Conservation (phyloP, 1,140 invertebrate genomes). For the Thalassaphorura encarpata region DNA sequence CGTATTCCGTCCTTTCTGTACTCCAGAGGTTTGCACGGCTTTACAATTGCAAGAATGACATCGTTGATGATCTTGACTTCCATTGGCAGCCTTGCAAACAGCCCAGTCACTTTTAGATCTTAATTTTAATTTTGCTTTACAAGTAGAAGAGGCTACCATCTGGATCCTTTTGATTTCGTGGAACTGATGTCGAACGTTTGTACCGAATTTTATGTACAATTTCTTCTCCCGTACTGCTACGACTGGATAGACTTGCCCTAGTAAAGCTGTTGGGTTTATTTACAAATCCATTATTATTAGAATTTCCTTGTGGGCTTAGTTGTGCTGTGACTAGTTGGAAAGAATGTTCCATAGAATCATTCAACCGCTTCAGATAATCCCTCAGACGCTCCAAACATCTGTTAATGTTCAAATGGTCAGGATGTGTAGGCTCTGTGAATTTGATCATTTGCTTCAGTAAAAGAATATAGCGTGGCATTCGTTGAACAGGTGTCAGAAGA, state of each 20-base stretch:
- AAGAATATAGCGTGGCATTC: constrained; percentile 40
- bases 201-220: constrained; percentile 13
- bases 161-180: constrained; percentile 4
- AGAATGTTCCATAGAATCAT: constrained; percentile 40
- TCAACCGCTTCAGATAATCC: constrained; percentile 37
- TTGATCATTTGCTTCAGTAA: constrained; percentile 39
- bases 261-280: constrained; percentile 8
- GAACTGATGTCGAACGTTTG: constrained; percentile 15
- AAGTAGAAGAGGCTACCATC: background rate
- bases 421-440: constrained; percentile 36
- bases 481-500: constrained; percentile 39
- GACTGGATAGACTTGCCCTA: constrained; percentile 14
- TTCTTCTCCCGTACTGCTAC: constrained; percentile 16
- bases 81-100: constrained; percentile 4
- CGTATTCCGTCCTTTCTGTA: background rate
- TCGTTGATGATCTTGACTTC: background rate
- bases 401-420: constrained; percentile 36
- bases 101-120: constrained; percentile 25
- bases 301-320: constrained; percentile 28
- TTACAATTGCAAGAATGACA: background rate
- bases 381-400: constrained; percentile 34
- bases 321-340: constrained; percentile 37
- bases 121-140: constrained; percentile 19
- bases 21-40: background rate
- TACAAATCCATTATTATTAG: too few species aligned